Conservation (phyloP, 2,113 vertebrate genomes). For the Phalacrocorax aristotelis region DNA sequence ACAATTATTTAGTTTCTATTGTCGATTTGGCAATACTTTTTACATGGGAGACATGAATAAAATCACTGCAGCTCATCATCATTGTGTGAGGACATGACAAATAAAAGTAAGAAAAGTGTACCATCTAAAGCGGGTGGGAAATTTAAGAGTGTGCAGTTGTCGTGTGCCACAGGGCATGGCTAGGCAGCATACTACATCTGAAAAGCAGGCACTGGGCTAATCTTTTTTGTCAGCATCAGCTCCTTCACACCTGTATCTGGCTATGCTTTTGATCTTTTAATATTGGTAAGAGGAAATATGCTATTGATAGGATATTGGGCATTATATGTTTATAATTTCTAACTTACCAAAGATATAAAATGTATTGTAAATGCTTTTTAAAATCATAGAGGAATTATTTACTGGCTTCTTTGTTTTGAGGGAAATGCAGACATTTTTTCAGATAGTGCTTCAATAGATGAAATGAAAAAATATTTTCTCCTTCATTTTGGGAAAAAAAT, state of each 20-base stretch:
- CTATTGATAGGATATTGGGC: neutral
- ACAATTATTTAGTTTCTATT: neutral
- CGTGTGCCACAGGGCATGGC: neutral
- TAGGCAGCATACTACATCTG: neutral
- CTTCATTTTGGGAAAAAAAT: neutral
- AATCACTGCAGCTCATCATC: neutral
- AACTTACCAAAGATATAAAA: neutral
- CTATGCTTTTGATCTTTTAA: neutral
- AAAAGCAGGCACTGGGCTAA: neutral
- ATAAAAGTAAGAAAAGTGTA: neutral
- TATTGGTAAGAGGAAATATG: neutral
- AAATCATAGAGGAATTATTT: neutral
- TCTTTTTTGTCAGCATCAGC: neutral
- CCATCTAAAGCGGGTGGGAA: neutral
- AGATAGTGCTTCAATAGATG: neutral
- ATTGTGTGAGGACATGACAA: neutral
- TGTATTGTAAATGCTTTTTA: neutral
- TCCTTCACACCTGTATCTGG: neutral
- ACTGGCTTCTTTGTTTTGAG: neutral
- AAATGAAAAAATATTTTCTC: neutral
- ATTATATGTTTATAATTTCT: neutral
- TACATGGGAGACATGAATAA: neutral
- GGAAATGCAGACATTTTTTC: neutral
- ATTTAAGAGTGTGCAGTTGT: neutral
- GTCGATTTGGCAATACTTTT: neutral